Evolutionary conservation across 2,797 vertebrate species (phyloP).

Genomic region (Prionace glauca): DNA sequence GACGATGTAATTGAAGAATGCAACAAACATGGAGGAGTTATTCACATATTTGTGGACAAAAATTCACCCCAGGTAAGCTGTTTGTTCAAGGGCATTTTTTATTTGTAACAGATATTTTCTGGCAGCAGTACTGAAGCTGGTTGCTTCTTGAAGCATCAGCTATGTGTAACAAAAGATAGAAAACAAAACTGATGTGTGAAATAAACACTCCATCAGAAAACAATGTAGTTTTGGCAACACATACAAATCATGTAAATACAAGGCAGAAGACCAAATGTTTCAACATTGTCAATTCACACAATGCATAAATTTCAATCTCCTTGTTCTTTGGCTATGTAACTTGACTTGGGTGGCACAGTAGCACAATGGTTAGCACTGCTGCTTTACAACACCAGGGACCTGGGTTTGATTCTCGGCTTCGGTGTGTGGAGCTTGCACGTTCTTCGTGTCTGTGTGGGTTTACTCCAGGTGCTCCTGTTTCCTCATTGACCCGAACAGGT

Average conservation of each 20-base stretch:
- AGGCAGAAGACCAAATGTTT: no score
- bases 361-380: no score
- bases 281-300: background rate
- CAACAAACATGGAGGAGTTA: constrained; percentile 92
- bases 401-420: no score
- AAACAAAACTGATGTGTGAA: background rate
- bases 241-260: background rate
- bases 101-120: background rate
- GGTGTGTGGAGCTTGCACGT: no score
- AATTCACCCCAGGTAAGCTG: constrained; percentile 83
- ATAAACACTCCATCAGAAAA: background rate
- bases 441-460: no score
- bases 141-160: background rate
- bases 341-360: background rate
- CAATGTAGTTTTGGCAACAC: background rate
- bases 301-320: background rate
- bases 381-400: no score
- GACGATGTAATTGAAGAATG: constrained; percentile 97
- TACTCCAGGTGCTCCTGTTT: no score
- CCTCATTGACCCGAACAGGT: no score
- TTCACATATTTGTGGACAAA: constrained; percentile 94
- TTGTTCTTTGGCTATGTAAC: background rate
- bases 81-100: background rate
- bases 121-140: background rate
- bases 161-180: background rate